Conservation (phyloP, 2,888 invertebrate species). For the Cryptocheilus praepositus region DNA sequence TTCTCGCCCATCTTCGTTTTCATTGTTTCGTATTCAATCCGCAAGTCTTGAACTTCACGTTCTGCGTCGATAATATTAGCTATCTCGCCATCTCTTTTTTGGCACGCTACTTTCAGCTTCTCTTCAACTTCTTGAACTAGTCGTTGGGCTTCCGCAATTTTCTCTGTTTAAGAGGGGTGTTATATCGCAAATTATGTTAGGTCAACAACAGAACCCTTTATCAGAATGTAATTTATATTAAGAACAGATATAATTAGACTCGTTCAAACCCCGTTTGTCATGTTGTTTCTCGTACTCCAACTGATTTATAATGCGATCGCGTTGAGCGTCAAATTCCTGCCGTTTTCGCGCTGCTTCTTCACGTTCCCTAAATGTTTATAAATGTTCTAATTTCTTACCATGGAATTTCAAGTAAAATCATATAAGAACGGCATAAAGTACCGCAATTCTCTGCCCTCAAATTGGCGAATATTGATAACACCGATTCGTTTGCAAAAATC, state of each 20-base stretch:
- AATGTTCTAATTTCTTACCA: constrained; percentile 4
- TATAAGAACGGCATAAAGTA: constrained; percentile 39
- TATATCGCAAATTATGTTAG: background rate
- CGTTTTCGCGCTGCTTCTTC: constrained; percentile 93
- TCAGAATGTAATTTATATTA: background rate
- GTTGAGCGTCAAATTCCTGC: constrained; percentile 95
- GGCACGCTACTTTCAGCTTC: constrained; percentile 82
- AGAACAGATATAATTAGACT: background rate
- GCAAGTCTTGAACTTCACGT: constrained; percentile 84
- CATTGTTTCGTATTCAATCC: constrained; percentile 83
- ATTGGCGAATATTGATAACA: constrained; percentile 95
- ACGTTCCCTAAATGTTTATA: constrained; percentile 78
- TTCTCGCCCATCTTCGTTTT: constrained; percentile 84
- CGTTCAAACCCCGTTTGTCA: constrained; percentile 85
- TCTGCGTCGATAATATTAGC: constrained; percentile 88
- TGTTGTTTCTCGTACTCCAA: constrained; percentile 93
- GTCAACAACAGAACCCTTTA: too few species aligned
- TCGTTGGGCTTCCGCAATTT: constrained; percentile 91
- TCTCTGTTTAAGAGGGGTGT: constrained; percentile 76
- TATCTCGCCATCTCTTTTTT: constrained; percentile 81
- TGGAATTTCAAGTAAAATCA: background rate
- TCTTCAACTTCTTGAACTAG: constrained; percentile 89
- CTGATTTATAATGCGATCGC: constrained; percentile 91
- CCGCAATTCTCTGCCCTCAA: constrained; percentile 94
- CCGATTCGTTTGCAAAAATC: constrained; percentile 93